Base-by-base conservation (phyloP, 2,797 vertebrate genomes). In the Graptemys geographica region DNA sequence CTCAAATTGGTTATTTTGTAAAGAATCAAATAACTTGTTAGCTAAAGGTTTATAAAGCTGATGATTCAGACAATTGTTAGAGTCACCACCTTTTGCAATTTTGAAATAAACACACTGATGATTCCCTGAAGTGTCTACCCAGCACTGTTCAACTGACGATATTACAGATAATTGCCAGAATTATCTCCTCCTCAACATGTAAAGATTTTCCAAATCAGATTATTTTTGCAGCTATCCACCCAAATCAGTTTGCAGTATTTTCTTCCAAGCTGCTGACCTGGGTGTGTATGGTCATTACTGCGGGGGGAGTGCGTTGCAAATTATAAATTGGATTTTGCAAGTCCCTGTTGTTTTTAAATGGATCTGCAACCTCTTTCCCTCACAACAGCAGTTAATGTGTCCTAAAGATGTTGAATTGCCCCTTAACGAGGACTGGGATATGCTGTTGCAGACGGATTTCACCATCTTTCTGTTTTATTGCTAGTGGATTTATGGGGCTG, bases 381-480 rank as follows among this genome's bases (percentile, higher is more conserved):
- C 55, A 44, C 37, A 87, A 69, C 52, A 87, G 93, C 93, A 96
- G 91, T 94, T 94, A 95, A 96, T 28, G 41, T 79, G 81, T 88
- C 92, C 86, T 94, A 94, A 94, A 95, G 93, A 93, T 95, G 88
- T 90, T 87, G 86, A 95, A 95, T 79, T 89, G 93, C 41, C 92
- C 88, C 87, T 93, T 95, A 95, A 96, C 85, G 85, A 95, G 87
- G 94, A 90, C 80, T 81, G 37, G 79, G 85, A 87, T 92, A 92
- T 83, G 90, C 51, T 92, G 9, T 31, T 95, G 89, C 86, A 94
- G 92, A 90, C 83, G 81, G 90, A 92, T 95, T 95, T 95, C 59
- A 81, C 37, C 83, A 92, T 94, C 81, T 41, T 90, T 96, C 85
- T 88, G 44, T 78, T 95, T 96, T 92, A 96, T 57, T 85, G 87